Conservation (phyloP, 2,797 vertebrate genomes). For the Aldrovandia affinis region DNA sequence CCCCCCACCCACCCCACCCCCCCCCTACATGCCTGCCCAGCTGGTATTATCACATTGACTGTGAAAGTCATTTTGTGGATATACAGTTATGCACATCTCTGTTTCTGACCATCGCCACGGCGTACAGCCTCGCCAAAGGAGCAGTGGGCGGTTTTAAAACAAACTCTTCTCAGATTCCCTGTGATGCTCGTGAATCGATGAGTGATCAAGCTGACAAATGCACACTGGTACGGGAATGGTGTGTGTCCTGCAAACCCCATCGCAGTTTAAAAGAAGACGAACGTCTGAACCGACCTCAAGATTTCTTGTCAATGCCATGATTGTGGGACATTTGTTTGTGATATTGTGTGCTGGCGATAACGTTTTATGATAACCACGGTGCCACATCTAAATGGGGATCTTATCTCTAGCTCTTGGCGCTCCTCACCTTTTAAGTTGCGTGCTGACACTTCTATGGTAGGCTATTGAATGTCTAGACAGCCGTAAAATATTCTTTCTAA, state of each 20-base stretch:
- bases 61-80: neutral
- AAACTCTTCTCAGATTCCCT: constrained; percentile 10
- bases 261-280: neutral
- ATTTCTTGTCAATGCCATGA: neutral
- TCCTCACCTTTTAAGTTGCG: constrained; percentile 2
- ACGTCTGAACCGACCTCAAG: neutral
- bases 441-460: neutral
- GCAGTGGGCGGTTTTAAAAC: neutral
- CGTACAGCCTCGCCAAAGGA: neutral
- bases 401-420: neutral
- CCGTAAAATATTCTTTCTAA: constrained; percentile 15
- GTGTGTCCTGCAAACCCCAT: neutral
- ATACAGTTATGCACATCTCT: constrained; percentile 3
- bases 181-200: constrained; percentile 25
- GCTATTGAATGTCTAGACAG: constrained; percentile 2
- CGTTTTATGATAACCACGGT: neutral
- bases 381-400: neutral
- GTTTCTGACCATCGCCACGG: neutral
- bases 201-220: constrained; percentile 14
- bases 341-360: neutral
- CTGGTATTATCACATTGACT: neutral
- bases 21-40: neutral
- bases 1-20: neutral
- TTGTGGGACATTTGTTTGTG: neutral
- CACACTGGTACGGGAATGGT: neutral